phyloP scores from a whole-genome alignment of 2,113 vertebrate species.

The Macrotis lagotis region DNA sequence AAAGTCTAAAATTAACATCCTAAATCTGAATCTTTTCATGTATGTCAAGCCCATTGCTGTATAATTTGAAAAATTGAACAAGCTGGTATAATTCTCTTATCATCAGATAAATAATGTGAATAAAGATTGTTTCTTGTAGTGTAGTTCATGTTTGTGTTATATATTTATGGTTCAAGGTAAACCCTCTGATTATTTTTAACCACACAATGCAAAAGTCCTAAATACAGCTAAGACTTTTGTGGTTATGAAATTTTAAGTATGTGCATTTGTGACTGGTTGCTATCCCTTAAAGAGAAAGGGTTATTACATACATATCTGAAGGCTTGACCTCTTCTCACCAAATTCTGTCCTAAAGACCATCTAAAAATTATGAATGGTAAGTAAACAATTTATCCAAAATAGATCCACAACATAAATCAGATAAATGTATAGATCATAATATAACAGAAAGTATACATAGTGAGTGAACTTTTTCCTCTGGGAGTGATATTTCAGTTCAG shows the following conservation, averaged over 20 bases:
- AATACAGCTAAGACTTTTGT: not conserved
- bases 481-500: no score
- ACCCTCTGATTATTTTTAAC: not conserved
- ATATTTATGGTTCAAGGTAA: not conserved
- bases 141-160: not conserved
- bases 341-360: not conserved
- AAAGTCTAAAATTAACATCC: not conserved
- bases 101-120: not conserved
- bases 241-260: not conserved
- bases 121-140: not conserved
- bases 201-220: not conserved
- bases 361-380: not conserved
- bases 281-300: not conserved
- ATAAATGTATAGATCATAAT: not conserved
- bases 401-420: not conserved
- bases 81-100: not conserved
- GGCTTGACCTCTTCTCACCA: not conserved
- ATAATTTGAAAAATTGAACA: not conserved
- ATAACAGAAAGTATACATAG: not conserved
- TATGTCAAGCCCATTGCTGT: not conserved
- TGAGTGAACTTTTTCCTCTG: no score
- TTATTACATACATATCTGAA: not conserved
- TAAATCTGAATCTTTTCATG: not conserved
- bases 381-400: not conserved
- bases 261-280: not conserved